Conservation (phyloP, 2,797 vertebrate genomes). For the Erithacus rubecula region DNA sequence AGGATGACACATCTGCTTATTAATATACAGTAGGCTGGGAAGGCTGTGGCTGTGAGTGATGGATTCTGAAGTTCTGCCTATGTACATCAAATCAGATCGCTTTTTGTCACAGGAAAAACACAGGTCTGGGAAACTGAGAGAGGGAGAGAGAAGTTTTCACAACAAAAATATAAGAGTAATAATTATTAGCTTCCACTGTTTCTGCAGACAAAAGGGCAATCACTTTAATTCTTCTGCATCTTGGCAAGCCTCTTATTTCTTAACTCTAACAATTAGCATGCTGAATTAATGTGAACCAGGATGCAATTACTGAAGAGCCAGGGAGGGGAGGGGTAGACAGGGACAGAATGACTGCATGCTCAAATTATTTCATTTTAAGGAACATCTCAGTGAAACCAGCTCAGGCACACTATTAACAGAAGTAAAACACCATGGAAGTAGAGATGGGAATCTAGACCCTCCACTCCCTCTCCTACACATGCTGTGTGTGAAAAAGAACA, state of each 20-base stretch:
- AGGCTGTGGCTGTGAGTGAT: constrained; percentile 28
- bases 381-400: neutral
- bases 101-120: constrained; percentile 13
- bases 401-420: neutral
- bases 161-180: constrained; percentile 13
- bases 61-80: constrained; percentile 16
- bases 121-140: neutral
- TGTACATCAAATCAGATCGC: neutral
- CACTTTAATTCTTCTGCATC: constrained; percentile 22
- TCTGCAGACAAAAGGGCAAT: constrained; percentile 47
- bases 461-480: neutral
- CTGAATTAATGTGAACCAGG: neutral
- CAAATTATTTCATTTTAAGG: neutral
- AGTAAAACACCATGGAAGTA: neutral
- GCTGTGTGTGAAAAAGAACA: neutral
- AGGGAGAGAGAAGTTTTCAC: neutral
- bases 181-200: constrained; percentile 34
- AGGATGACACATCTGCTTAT: constrained; percentile 19
- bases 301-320: neutral
- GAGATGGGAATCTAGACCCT: neutral
- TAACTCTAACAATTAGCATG: constrained; percentile 15
- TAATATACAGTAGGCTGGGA: constrained; percentile 23
- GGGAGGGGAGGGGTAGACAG: neutral
- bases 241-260: constrained; percentile 29
- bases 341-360: neutral